Evolutionary conservation across 2,113 vertebrate genomes (phyloP), one percentile per base, ranked within the genome.

Genomic region (Podocnemis expansa): DNA sequence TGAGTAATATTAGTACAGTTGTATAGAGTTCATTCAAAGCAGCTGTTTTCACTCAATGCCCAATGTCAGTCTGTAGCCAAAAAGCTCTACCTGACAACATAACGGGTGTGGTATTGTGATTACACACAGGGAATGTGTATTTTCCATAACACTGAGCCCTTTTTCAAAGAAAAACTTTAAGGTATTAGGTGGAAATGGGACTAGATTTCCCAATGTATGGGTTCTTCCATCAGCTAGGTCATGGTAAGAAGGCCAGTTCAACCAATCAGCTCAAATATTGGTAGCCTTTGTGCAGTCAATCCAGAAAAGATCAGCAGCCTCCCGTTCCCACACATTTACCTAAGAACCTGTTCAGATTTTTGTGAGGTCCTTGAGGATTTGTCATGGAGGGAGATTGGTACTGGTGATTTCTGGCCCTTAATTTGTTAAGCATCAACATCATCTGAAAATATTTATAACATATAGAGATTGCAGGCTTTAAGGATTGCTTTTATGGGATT

Each of bases 311-410:
- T 51, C 41, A 31, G 52, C 12, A 52, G 54, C 89, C 16, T 14
- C 21, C 31, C 3, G 0, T 12, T 54, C 79, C 38, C 1, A 7
- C 1, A 3, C 31, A 55, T 41, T 0, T 63, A 55, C 55, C 73
- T 63, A 43, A 9, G 25, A 78, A 29, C 73, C 51, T 75, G 67
- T 10, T 10, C 43, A 88, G n/a, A n/a, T 5, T 19, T 88, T n/a
- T 31, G 25, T 21, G 51, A 43, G 45, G 82, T 4, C 2, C 24
- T 14, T 0, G 0, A 17, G 29, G 2, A 11, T 63, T 92, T 91
- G 17, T 79, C 19, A 49, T 25, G 38, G n/a, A 29, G 0, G 27
- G 58, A 12, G 41, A 55, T 5, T 84, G 45, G 54, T 82, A 78
- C 1, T 3, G 6, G 2, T 49, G 47, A 0, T 27, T 80, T 84